Evolutionary conservation across 2,113 vertebrate genomes (phyloP).

Genomic region (Henicopernis longicauda): DNA sequence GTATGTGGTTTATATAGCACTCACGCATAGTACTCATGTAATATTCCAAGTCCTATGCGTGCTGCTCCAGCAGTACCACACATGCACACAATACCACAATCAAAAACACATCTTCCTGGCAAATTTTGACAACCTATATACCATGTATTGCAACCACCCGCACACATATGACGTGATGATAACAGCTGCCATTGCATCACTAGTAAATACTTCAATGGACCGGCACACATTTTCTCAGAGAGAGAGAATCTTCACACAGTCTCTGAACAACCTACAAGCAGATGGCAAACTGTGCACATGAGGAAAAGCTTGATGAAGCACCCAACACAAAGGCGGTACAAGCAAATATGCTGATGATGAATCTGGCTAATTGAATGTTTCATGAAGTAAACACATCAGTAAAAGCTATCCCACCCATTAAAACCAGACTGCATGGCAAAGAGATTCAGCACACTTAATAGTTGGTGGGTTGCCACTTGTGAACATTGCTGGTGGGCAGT

Average conservation of each 20-base stretch:
- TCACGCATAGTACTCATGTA: constrained; percentile 58
- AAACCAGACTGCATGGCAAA: constrained; percentile 5
- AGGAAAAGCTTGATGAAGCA: constrained; percentile 48
- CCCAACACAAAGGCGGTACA: constrained; percentile 21
- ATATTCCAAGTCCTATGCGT: constrained; percentile 62
- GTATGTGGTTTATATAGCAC: constrained; percentile 62
- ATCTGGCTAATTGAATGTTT: constrained; percentile 47
- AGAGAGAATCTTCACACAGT: constrained; percentile 52
- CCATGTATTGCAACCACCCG: constrained; percentile 63
- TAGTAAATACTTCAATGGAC: constrained; percentile 56
- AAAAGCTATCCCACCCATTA: constrained; percentile 25
- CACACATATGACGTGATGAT: constrained; percentile 66
- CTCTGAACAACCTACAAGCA: constrained; percentile 51
- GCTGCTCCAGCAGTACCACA: constrained; percentile 67
- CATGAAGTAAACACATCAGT: constrained; percentile 21
- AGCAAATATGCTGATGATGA: constrained; percentile 21
- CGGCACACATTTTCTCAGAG: constrained; percentile 56
- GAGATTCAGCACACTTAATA: background rate
- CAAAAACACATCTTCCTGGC: constrained; percentile 66
- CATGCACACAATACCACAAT: constrained; percentile 66
- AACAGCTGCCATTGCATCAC: constrained; percentile 66
- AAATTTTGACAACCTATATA: constrained; percentile 62
- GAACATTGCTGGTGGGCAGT: constrained; percentile 6
- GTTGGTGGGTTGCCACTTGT: background rate
- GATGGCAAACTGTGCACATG: constrained; percentile 48